Evolutionary conservation across 2,888 invertebrate species (phyloP), one percentile per base, ranked within the genome.

Genomic region (Aphodius granarius): DNA sequence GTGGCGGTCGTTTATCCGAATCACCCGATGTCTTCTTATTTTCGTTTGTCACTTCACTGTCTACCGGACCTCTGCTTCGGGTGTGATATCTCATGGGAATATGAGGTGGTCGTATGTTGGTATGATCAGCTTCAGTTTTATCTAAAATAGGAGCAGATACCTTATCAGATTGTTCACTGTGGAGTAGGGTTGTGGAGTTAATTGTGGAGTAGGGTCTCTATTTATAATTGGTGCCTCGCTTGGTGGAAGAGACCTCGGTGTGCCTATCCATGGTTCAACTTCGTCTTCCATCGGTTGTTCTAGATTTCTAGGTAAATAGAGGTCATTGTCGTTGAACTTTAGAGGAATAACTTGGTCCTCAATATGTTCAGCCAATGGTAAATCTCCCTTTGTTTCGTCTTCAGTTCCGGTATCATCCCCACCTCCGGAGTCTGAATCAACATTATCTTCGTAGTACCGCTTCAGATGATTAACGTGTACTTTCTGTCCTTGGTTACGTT

Each of bases 381-480:
- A 1, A 9, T 19, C 2, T 19, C 2, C 5, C n/a, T n/a, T 1
- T 23, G 6, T 23, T 23, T 66, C 66, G 17, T 66, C 66, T 13
- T 15, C 66, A 66, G n/a, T 15, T 6, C n/a, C 2, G 3, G 18
- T 13, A 66, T 2, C 13, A 15, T 66, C 19, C 3, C n/a, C 66
- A 9, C 19, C 66, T 66, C n/a, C n/a, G n/a, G n/a, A n/a, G n/a
- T n/a, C n/a, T n/a, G n/a, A n/a, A n/a, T 66, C 66, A 19, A 1
- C 2, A 19, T 19, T 66, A 66, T 19, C 13, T 66, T 66, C 18
- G 17, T 23, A 23, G 23, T 66, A 66, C 19, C 18, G 66, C 19
- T 66, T 66, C 19, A 66, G 19, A 13, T n/a, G 66, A 66, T 71
- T 71, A 15, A 21, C 71, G 62, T 71, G 23, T n/a, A 71, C 71